phyloP scores from a whole-genome alignment of 2,888 invertebrate genomes.

The Sturmia bella region DNA sequence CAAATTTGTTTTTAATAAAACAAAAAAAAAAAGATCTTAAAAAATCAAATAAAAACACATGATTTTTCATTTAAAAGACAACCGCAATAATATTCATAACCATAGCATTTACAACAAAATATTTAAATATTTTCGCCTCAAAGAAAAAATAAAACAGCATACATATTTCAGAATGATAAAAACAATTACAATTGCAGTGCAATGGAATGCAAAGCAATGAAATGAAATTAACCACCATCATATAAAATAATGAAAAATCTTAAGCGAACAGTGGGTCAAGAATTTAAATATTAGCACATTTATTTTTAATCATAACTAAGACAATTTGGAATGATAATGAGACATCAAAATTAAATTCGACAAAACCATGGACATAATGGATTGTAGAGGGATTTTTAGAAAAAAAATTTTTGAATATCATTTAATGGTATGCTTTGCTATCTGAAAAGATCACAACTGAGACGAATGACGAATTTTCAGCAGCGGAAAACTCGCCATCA shows the following conservation, averaged over 20 bases:
- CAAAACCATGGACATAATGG: too few relatives aligned
- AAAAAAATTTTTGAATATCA: too few relatives aligned
- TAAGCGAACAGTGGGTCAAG: background rate
- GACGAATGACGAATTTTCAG: too few relatives aligned
- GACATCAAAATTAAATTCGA: too few relatives aligned
- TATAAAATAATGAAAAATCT: constrained; percentile 33
- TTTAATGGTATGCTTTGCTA: too few relatives aligned
- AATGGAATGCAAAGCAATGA: constrained; percentile 46
- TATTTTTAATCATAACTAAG: too few relatives aligned
- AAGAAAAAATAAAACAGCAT: background rate
- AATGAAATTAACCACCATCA: constrained; percentile 41
- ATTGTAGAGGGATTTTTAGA: too few relatives aligned
- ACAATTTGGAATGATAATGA: too few relatives aligned
- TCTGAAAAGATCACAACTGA: too few relatives aligned
- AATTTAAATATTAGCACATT: too few relatives aligned
- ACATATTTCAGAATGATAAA: constrained; percentile 24
- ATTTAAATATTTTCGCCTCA: constrained; percentile 38
- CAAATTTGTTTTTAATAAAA: constrained; percentile 34
- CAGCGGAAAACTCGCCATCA: too few relatives aligned
- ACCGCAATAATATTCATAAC: constrained; percentile 34
- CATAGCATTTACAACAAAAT: constrained; percentile 51
- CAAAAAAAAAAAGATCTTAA: background rate
- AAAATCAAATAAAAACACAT: constrained; percentile 7
- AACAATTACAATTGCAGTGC: constrained; percentile 34
- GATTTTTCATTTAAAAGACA: background rate